Evolutionary conservation across 2,113 vertebrate species (phyloP).

Genomic region (Ammodytes dubius): DNA sequence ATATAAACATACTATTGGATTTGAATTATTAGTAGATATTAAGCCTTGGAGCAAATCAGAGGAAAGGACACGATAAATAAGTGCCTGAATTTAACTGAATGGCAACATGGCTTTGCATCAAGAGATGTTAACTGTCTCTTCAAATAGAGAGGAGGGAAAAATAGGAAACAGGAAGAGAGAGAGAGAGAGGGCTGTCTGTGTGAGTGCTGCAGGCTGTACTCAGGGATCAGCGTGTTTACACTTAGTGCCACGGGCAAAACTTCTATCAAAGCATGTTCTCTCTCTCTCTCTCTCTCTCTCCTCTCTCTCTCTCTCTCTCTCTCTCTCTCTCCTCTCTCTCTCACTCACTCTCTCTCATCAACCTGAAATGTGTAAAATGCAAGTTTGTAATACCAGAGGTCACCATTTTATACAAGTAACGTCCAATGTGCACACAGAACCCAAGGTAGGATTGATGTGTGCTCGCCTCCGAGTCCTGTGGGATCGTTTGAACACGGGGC

Average conservation of each 20-base stretch:
- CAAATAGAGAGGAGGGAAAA: neutral
- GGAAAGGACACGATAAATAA: neutral
- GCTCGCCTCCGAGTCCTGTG: constrained; percentile 17
- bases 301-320: neutral
- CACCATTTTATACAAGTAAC: constrained; percentile 15
- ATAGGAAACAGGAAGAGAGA: neutral
- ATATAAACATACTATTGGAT: too few species aligned
- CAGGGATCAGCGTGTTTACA: constrained; percentile 60
- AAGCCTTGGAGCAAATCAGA: neutral
- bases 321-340: neutral
- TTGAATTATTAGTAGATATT: neutral
- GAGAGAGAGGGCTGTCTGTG: neutral
- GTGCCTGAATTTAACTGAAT: neutral
- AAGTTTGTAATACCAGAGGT: constrained; percentile 8
- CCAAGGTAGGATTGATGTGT: constrained; percentile 46
- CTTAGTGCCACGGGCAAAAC: constrained; percentile 53
- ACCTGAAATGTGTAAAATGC: constrained; percentile 8
- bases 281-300: neutral
- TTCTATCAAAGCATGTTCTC: constrained; percentile 16
- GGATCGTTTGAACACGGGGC: constrained; percentile 39
- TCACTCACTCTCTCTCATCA: neutral
- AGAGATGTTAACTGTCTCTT: constrained; percentile 3
- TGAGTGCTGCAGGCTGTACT: constrained; percentile 28
- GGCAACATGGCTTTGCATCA: constrained; percentile 2
- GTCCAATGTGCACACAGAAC: constrained; percentile 7